Evolutionary conservation across 1,140 invertebrate species (phyloP), one percentile per base, ranked within the genome.

Genomic region (Chymomyza costata): DNA sequence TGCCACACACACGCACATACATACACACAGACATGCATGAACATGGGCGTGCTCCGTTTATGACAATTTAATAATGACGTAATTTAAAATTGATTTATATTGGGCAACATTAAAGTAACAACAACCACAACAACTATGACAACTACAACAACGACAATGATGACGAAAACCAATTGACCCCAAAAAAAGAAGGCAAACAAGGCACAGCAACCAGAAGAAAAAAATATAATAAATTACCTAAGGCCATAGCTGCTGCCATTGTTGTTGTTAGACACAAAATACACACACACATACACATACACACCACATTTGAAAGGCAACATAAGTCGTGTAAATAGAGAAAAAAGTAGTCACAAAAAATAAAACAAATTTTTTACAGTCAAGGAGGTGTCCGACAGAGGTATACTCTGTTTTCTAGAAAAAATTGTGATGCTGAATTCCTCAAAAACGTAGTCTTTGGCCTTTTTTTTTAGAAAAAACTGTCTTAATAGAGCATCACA

Each of bases 141-240:
- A 3, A 3, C 21, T 25, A 8, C 21, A 25, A 3, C 21, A 3
- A 25, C 3, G 8, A 5, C 21, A 25, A 25, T 34, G 6, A n/a
- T 6, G n/a, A 14, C 32, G 11, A 31, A 46, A 45, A 56, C 14
- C 8, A 43, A 57, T 46, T 65, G 62, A 51, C 60, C 46, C 60
- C 35, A 39, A 64, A 39, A 55, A 53, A 17, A 35, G 30, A 43
- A 41, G n/a, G n/a, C 54, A 54, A 54, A 47, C 60, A 55, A 63
- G 49, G 54, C 60, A 39, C 11, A 43, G n/a, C n/a, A 6, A 45
- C n/a, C 16, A 14, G 6, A 32, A 44, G 47, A 37, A 10, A 28
- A 69, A 53, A 50, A 57, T 50, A 78, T 78, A 70, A 76, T 76
- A 76, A 78, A 78, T 78, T 61, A 70, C 65, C 57, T 58, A 25